Conservation (phyloP, 30 jellyfish, hydroid and myxozoan genomes). For the Aurelia coerulea region DNA sequence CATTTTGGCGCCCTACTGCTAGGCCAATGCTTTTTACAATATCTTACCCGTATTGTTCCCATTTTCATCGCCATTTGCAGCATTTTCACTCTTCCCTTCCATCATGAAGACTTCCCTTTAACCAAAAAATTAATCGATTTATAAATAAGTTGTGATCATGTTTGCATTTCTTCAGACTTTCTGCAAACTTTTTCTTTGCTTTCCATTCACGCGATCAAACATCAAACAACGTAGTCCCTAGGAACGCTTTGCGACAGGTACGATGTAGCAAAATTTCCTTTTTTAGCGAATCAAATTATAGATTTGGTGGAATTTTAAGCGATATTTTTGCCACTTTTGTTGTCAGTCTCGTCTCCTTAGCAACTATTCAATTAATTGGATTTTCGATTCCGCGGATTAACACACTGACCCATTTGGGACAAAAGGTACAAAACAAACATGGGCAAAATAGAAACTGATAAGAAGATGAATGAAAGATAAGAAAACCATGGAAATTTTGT, state of each 20-base stretch:
- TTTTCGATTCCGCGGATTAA: too few species aligned
- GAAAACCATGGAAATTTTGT: too few species aligned
- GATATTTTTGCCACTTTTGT: neutral
- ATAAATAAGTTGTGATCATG: neutral
- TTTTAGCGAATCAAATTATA: neutral
- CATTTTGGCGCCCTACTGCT: neutral
- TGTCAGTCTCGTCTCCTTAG: neutral
- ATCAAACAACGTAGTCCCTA: conserved; percentile 31
- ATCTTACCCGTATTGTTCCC: conserved; percentile 55
- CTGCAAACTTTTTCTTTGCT: neutral
- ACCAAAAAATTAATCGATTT: neutral
- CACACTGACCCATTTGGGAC: too few species aligned
- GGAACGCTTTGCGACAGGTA: conserved; percentile 16
- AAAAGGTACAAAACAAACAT: too few species aligned
- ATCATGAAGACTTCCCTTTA: conserved; percentile 2
- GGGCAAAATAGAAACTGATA: too few species aligned
- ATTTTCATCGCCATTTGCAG: conserved; percentile 58
- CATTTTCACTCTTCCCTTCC: conserved; percentile 58
- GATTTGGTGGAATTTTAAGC: neutral
- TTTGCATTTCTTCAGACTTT: conserved; percentile 28
- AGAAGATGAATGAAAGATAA: too few species aligned
- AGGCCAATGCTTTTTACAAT: neutral
- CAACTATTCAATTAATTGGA: neutral
- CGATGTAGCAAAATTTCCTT: conserved; percentile 1
- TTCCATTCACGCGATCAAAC: conserved; percentile 25